Evolutionary conservation across 2,797 vertebrate species (phyloP).

Genomic region (Falco naumanni): DNA sequence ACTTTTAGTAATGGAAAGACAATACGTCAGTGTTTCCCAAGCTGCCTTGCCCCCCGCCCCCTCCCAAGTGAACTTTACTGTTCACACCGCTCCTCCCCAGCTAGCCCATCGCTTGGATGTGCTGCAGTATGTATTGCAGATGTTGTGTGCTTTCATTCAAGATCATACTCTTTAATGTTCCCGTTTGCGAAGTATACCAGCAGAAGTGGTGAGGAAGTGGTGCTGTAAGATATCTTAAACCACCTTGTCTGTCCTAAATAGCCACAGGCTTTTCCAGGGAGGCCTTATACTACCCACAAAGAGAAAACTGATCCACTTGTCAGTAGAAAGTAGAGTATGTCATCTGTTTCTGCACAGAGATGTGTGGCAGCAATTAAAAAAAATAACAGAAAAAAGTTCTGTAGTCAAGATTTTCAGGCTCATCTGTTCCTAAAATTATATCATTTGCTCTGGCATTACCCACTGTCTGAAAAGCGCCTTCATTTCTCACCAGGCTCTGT

Average conservation of each 20-base stretch:
- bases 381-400: background rate
- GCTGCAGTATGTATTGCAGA: background rate
- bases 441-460: background rate
- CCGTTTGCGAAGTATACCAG: background rate
- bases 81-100: background rate
- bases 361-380: background rate
- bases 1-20: conserved; percentile 67
- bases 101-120: rapidly evolving
- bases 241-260: background rate
- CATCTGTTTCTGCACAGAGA: background rate
- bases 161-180: rapidly evolving
- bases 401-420: background rate
- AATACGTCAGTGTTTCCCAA: conserved; percentile 66
- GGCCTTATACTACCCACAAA: background rate
- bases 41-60: background rate
- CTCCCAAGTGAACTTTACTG: background rate
- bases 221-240: background rate
- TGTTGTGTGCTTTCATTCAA: background rate
- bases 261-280: background rate
- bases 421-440: background rate
- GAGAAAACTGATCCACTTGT: background rate
- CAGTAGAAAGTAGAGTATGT: background rate
- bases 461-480: background rate
- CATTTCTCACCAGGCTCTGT: background rate
- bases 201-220: background rate